Percentiles rank a stretch among this genome's conserved stretches.
phyloP scores from a whole-genome alignment of 1,140 invertebrate species.

The Eciton burchellii region DNA sequence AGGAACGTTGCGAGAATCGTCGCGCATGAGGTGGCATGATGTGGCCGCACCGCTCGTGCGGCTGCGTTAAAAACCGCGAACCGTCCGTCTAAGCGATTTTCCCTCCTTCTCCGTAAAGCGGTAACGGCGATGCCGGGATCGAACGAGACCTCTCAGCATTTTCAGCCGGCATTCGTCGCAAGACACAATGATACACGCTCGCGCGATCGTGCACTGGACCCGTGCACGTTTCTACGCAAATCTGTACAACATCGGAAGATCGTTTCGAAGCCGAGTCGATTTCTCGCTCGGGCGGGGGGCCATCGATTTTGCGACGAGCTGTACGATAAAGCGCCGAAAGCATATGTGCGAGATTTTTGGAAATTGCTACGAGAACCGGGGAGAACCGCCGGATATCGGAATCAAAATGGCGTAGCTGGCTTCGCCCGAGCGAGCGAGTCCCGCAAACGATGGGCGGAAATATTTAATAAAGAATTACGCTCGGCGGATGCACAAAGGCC shows the following conservation, averaged over 20 bases:
- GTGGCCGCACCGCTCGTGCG: not conserved
- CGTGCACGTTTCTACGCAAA: conserved; percentile 11
- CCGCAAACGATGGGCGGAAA: conserved; percentile 28
- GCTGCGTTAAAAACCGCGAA: conserved; percentile 23
- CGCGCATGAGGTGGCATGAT: conserved; percentile 4
- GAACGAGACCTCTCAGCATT: conserved; percentile 13
- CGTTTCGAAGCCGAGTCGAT: not conserved
- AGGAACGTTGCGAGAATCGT: conserved; percentile 51
- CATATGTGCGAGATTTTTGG: conserved; percentile 7
- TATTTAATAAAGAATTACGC: conserved; percentile 58
- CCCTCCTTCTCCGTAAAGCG: not conserved
- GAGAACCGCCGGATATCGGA: not conserved
- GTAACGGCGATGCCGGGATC: not conserved
- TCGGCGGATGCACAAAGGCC: conserved; percentile 36
- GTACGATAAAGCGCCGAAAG: conserved; percentile 25
- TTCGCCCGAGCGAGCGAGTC: not conserved
- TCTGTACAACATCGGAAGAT: conserved; percentile 4
- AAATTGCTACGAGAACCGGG: not conserved
- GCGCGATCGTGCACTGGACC: too few relatives aligned
- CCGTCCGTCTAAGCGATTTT: conserved; percentile 27
- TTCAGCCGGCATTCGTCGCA: conserved; percentile 1
- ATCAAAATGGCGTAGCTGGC: conserved; percentile 3
- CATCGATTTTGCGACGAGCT: conserved; percentile 41
- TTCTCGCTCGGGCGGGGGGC: not conserved
- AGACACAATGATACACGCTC: not conserved